These are phyloP conservation scores for Cyanistes caeruleus DNA, from an alignment of 2,113 vertebrate species.

Conservation along the genomic window DNA sequence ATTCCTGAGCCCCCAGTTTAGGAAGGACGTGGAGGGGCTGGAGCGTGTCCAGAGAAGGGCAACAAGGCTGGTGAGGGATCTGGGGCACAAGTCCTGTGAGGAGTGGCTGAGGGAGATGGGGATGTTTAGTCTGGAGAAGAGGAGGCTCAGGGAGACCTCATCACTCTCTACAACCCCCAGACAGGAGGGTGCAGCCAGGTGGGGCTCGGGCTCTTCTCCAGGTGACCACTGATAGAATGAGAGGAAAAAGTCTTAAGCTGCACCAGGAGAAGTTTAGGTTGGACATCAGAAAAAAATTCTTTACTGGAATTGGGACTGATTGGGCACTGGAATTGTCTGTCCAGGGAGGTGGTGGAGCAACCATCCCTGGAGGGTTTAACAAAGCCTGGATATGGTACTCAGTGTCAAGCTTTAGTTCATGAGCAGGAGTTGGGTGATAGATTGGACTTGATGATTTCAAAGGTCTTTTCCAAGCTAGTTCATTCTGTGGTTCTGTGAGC, in stretches of 20 bases:
- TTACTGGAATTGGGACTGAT: not conserved
- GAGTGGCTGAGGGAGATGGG: not conserved
- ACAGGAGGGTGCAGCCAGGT: accelerated
- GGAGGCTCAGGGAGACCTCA: not conserved
- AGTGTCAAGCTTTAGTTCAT: not conserved
- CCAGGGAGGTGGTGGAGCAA: too few species aligned
- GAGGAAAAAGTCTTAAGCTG: not conserved
- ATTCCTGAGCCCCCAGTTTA: too few species aligned
- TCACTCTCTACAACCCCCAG: not conserved
- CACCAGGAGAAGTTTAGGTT: not conserved
- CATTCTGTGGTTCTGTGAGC: not conserved
- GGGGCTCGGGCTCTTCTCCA: accelerated
- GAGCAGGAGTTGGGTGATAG: not conserved
- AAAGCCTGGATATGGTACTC: not conserved
- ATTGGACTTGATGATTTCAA: not conserved
- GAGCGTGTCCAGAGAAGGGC: too few species aligned
- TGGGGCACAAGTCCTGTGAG: too few species aligned
- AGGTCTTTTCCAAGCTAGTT: not conserved
- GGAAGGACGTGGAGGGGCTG: too few species aligned
- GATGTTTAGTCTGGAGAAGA: not conserved
- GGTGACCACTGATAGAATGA: accelerated
- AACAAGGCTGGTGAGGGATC: too few species aligned
- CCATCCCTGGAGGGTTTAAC: not conserved
- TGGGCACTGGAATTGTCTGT: not conserved
- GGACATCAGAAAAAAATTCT: not conserved